Evolutionary conservation across 2,888 invertebrate species (phyloP).

Genomic region (Xestoiulus laeticollis): DNA sequence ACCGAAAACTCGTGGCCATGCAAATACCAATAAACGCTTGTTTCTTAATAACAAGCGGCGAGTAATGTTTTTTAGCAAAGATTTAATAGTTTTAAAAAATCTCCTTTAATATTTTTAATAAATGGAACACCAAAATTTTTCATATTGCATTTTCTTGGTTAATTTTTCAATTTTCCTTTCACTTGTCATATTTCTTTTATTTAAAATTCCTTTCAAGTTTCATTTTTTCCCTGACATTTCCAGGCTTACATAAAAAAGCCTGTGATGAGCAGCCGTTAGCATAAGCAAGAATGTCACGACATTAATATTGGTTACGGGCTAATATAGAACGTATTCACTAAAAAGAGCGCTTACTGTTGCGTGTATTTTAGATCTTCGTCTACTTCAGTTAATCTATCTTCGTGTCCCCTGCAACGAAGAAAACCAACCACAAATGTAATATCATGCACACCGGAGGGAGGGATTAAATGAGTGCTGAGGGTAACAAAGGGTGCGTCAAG

Average conservation of each 20-base stretch:
- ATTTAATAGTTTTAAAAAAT: too few species aligned
- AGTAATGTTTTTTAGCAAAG: too few species aligned
- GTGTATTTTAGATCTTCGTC: constrained; percentile 58
- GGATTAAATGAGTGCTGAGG: constrained; percentile 5
- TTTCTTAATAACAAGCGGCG: too few species aligned
- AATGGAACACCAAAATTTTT: too few species aligned
- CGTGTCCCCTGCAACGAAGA: constrained; percentile 62
- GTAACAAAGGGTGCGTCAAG: constrained; percentile 7
- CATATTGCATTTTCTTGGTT: background rate
- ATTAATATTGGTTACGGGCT: background rate
- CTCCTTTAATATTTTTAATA: too few species aligned
- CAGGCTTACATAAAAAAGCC: background rate
- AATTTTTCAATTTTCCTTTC: background rate
- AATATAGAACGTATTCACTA: background rate
- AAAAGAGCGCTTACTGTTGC: constrained; percentile 57
- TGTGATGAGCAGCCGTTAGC: background rate
- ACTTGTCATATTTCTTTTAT: background rate
- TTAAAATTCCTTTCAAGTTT: background rate
- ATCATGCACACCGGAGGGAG: background rate
- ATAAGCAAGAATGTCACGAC: background rate
- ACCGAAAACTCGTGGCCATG: background rate
- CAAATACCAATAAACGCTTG: background rate
- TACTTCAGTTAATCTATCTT: constrained; percentile 61
- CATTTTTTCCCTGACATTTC: background rate
- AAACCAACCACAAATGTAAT: constrained; percentile 47